These are phyloP conservation scores for Camponotus vicinus DNA, from an alignment of 1,140 invertebrate genomes.

Conservation along the genomic window DNA sequence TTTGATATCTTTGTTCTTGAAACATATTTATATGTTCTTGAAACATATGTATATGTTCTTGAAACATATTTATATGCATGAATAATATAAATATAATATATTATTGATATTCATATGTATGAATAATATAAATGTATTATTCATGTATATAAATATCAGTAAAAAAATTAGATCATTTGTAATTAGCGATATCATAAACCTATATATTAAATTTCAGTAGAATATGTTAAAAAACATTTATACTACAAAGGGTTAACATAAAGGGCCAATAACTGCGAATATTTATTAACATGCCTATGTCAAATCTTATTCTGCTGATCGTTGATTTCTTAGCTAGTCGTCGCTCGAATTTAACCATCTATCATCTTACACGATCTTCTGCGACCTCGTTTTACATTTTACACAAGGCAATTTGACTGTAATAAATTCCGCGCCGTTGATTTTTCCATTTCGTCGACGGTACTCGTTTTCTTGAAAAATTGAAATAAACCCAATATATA, in stretches of 20 bases:
- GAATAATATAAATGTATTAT: too few species aligned
- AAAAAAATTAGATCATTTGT: too few species aligned
- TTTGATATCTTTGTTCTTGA: too few species aligned
- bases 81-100: too few species aligned
- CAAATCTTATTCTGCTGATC: conserved; percentile 8
- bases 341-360: conserved; percentile 46
- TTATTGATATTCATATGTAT: too few species aligned
- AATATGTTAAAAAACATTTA: neutral
- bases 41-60: too few species aligned
- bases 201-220: neutral
- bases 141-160: too few species aligned
- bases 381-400: conserved; percentile 17
- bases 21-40: too few species aligned
- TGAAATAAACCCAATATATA: neutral
- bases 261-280: conserved; percentile 11
- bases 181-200: too few species aligned
- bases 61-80: too few species aligned
- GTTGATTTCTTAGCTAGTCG: conserved; percentile 28
- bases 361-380: conserved; percentile 19
- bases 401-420: conserved; percentile 40
- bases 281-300: neutral
- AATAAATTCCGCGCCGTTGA: conserved; percentile 48
- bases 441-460: conserved; percentile 32
- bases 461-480: conserved; percentile 26
- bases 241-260: neutral